Percentiles rank a stretch among this genome's conserved stretches.
Conservation (phyloP, 2,797 vertebrate species). For the Cossypha heuglini region DNA sequence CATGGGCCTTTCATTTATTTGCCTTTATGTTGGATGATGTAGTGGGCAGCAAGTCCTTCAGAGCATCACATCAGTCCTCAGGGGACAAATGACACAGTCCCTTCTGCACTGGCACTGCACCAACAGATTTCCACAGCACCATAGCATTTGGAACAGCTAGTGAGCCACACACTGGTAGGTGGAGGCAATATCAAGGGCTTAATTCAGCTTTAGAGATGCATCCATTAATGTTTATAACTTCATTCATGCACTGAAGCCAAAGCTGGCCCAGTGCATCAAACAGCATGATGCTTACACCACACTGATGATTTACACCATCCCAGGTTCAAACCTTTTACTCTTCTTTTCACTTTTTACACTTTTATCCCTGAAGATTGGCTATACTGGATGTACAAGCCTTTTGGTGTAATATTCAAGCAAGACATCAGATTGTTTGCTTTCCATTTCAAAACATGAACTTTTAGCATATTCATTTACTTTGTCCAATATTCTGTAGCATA, state of each 20-base stretch:
- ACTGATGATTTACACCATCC: neutral
- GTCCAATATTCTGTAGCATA: neutral
- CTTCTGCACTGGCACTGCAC: neutral
- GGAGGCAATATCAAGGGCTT: neutral
- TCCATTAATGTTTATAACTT: neutral
- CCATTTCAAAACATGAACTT: neutral
- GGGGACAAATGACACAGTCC: neutral
- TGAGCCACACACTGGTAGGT: neutral
- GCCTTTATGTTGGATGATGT: accelerated
- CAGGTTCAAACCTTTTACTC: neutral
- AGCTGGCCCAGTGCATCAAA: neutral
- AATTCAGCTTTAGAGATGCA: neutral
- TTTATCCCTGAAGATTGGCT: neutral
- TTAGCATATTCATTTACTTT: neutral
- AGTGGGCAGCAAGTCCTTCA: neutral
- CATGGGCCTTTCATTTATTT: neutral
- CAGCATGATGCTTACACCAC: neutral
- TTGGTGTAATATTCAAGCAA: neutral
- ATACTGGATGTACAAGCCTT: neutral
- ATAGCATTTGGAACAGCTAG: neutral
- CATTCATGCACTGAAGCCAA: neutral
- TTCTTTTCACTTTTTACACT: neutral
- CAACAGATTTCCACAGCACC: neutral
- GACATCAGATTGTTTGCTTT: neutral
- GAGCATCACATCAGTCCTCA: neutral